Evolutionary conservation across 64 coral and sea anemone species (phyloP).

Genomic region (Dendrophyllia cribrosa): DNA sequence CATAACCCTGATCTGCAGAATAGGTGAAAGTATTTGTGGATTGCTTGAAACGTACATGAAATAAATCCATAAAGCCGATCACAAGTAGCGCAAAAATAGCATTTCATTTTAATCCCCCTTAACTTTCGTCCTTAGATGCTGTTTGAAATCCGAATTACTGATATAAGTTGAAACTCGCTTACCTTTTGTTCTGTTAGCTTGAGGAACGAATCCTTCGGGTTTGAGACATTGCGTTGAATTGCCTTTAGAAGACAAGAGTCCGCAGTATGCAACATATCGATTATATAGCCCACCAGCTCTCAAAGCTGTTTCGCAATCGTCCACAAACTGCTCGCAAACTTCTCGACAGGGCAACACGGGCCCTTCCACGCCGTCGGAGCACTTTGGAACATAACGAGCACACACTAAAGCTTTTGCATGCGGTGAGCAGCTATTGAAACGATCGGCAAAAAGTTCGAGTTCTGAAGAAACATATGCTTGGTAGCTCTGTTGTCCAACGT

Average conservation of each 20-base stretch:
- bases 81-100: too few relatives aligned
- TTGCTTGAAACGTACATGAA: too few relatives aligned
- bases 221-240: not conserved
- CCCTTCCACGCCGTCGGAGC: conserved; percentile 10
- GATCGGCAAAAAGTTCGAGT: conserved; percentile 1
- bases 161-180: too few relatives aligned
- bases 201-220: conserved; percentile 24
- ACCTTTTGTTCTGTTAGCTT: conserved; percentile 13
- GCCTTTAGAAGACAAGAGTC: conserved; percentile 5
- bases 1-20: too few relatives aligned
- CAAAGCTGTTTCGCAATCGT: conserved; percentile 35
- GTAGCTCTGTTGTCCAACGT: not conserved
- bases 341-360: conserved; percentile 46
- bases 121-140: too few relatives aligned
- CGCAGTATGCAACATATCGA: conserved; percentile 14
- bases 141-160: too few relatives aligned
- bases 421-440: conserved; percentile 38
- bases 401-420: conserved; percentile 18
- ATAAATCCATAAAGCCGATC: too few relatives aligned
- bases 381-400: conserved; percentile 45
- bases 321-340: conserved; percentile 48
- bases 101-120: too few relatives aligned
- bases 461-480: conserved; percentile 23
- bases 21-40: too few relatives aligned
- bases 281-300: not conserved